Base-by-base conservation (phyloP, 2,797 vertebrate genomes). In the Tympanoctomys barrerae region DNA sequence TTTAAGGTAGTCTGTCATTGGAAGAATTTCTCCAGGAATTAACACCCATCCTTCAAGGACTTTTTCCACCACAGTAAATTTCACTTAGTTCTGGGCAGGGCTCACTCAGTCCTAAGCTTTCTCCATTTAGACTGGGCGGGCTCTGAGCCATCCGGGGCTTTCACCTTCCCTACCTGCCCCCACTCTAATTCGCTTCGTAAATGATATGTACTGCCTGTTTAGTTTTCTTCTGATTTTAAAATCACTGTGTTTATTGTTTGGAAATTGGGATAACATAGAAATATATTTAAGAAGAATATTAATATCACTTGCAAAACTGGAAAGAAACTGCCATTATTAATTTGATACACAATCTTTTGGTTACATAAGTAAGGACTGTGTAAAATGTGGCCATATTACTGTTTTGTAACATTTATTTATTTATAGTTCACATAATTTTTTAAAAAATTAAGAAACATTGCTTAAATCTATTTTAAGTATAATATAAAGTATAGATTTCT, bases 141-240 rank as follows among this genome's bases (percentile, higher is more conserved):
- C 54, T 92, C 64, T 80, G 33, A 95, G 28, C 18, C 81, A 49
- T 46, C n/a, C 1, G 3, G 66, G 39, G 83, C 33, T 94, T 87
- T 18, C 10, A 14, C 75, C 42, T 80, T 13, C 85, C 80, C 33
- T 68, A 90, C 10, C 79, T 79, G 75, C 4, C 21, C 46, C 24
- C 36, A 36, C 9, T 94, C 64, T 73, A 18, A 14, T 19, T 36
- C 54, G 7, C 61, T 94, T 90, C 59, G 52, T 42, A 36, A 77
- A 54, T 7, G 52, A 71, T 70, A 80, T 6, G 70, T 61, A 79
- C 1, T 59, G 36, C 18, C 91, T 86, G 12, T 83, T 86, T 92
- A 54, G 71, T 84, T 92, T 94, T 73, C 31, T 96, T 84, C 68
- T 84, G 52, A 49, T 90, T 92, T 92, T 49, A 89, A 90, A 92